Evolutionary conservation across 2,888 invertebrate species (phyloP), one percentile per base, ranked within the genome.

Genomic region (Drepana falcataria): DNA sequence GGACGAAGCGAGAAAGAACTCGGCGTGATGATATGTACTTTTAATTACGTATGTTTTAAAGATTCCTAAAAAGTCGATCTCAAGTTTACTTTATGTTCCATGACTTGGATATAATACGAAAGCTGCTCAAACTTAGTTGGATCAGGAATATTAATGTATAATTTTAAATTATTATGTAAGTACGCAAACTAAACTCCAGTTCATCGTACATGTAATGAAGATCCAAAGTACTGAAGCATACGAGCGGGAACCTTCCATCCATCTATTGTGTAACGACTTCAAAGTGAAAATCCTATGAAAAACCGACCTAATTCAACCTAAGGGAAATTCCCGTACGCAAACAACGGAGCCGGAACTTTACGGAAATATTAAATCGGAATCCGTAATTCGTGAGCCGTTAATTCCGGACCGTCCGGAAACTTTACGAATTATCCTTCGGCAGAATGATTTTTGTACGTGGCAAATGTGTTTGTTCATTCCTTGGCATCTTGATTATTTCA

Each of bases 321-420:
- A 34, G 41, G 51, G 51, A 41, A 51, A 51, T 51, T 49, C 41
- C 51, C 51, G 51, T 33, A 51, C 40, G 40, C 51, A 51, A 51
- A 51, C 51, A 51, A 51, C 40, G 51, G 41, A 47, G 44, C 34
- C 57, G 54, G 59, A 55, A 59, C 58, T 48, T 56, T 54, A 55
- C 60, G 61, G 55, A 54, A 68, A 69, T 61, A 67, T 67, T 63
- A 64, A 71, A 69, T 61, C 60, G 41, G 49, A 64, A 70, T 63
- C 68, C 60, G 58, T 59, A 66, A 66, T 64, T 52, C 58, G 58
- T 65, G 59, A 59, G 59, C 64, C 55, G 65, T 69, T 61, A 68
- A 68, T 69, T 70, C 61, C 48, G 55, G 49, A 56, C 51, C 7
- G 7, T 2, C 7, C 34, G 2, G 41, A 41, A 51, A 51, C 51